phyloP scores from a whole-genome alignment of 2,113 vertebrate genomes.

The Porphyrio hochstetteri region DNA sequence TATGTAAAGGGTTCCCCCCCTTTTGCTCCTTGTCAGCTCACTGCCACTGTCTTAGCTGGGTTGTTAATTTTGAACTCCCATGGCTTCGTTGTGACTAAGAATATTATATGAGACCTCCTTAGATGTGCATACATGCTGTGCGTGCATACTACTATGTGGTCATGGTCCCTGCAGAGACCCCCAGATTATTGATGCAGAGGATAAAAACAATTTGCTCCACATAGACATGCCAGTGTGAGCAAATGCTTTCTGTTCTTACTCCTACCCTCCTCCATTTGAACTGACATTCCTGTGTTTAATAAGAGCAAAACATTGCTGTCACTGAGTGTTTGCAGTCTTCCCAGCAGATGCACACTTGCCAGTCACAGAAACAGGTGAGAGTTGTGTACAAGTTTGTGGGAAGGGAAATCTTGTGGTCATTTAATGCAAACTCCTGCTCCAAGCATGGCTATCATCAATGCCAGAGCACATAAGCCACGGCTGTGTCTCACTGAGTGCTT shows the following conservation, averaged over 20 bases:
- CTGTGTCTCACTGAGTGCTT: not conserved
- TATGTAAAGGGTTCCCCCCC: not conserved
- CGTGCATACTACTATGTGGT: not conserved
- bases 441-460: not conserved
- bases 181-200: not conserved
- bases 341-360: not conserved
- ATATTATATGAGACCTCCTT: not conserved
- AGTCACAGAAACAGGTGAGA: not conserved
- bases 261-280: not conserved
- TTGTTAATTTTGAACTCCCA: not conserved
- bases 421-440: not conserved
- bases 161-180: not conserved
- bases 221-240: rapidly evolving
- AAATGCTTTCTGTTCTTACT: not conserved
- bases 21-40: not conserved
- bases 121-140: not conserved
- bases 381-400: not conserved
- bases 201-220: not conserved
- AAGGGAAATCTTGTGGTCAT: not conserved
- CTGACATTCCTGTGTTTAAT: not conserved
- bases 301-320: not conserved
- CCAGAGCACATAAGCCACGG: not conserved
- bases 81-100: not conserved
- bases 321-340: not conserved
- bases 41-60: not conserved